phyloP scores from a whole-genome alignment of 2,888 invertebrate genomes.

The Craniophora ligustri region DNA sequence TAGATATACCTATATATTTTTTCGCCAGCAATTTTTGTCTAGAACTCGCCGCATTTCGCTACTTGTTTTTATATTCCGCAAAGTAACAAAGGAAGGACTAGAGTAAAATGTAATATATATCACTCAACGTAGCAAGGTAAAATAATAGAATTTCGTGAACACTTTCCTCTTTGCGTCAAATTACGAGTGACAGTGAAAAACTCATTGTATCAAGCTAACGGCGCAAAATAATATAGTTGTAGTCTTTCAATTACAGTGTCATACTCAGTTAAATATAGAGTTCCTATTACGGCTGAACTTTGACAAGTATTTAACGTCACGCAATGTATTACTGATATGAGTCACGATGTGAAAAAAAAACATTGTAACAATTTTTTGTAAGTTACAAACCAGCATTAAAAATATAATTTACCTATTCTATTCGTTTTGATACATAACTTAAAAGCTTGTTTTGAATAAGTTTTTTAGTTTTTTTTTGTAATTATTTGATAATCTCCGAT shows the following conservation, averaged over 20 bases:
- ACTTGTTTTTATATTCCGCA: slow-evolving; percentile 11
- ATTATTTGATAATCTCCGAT: too few species aligned
- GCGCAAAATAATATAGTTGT: slow-evolving; percentile 32
- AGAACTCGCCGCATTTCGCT: neutral
- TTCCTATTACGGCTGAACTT: slow-evolving; percentile 24
- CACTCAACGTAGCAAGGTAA: slow-evolving; percentile 14
- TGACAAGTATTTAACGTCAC: neutral
- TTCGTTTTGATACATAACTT: too few species aligned
- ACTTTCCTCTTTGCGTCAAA: slow-evolving; percentile 15
- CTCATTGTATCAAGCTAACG: slow-evolving; percentile 17
- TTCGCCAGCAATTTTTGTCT: slow-evolving; percentile 27
- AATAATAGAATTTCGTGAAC: slow-evolving; percentile 13
- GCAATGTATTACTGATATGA: slow-evolving; percentile 8
- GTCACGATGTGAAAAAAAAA: too few species aligned
- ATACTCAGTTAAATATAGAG: slow-evolving; percentile 32
- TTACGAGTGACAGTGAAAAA: slow-evolving; percentile 31
- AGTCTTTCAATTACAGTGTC: slow-evolving; percentile 25
- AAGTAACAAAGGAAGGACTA: slow-evolving; percentile 20
- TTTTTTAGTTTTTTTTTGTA: too few species aligned
- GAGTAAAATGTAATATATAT: slow-evolving; percentile 2
- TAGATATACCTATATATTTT: slow-evolving; percentile 28
- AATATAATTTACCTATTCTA: too few species aligned
- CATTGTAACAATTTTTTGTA: too few species aligned
- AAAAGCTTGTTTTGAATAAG: too few species aligned
- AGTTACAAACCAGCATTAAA: too few species aligned